Conservation (phyloP, 2,888 invertebrate species). For the Leptinotarsa haldemani region DNA sequence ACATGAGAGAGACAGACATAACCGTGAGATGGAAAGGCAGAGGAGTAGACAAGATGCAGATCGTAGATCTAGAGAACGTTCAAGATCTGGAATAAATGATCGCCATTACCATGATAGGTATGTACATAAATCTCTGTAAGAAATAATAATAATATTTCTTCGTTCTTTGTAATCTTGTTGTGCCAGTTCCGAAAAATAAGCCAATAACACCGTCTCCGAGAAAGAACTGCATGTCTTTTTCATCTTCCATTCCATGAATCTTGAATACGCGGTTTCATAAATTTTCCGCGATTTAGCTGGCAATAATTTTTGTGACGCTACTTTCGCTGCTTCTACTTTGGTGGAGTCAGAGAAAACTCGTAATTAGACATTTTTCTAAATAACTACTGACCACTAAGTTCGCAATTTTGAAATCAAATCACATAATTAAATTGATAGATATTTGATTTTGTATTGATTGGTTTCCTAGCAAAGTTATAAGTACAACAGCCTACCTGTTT, state of each 20-base stretch:
- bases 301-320: background rate
- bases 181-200: conserved; percentile 49
- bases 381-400: no score
- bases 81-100: conserved; percentile 44
- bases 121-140: no score
- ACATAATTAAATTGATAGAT: no score
- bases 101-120: conserved; percentile 38
- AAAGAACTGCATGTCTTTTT: conserved; percentile 46
- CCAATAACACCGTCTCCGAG: conserved; percentile 49
- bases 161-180: conserved; percentile 5
- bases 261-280: conserved; percentile 2
- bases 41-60: conserved; percentile 61
- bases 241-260: conserved; percentile 24
- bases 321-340: no score
- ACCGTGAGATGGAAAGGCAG: conserved; percentile 49
- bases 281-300: conserved; percentile 5
- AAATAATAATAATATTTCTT: no score
- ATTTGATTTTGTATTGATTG: no score
- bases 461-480: no score
- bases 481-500: no score
- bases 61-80: conserved; percentile 57
- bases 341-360: no score
- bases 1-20: conserved; percentile 41
- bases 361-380: no score
- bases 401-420: no score